Base-by-base conservation (phyloP, 2,113 vertebrate genomes). In the Macaca nemestrina region DNA sequence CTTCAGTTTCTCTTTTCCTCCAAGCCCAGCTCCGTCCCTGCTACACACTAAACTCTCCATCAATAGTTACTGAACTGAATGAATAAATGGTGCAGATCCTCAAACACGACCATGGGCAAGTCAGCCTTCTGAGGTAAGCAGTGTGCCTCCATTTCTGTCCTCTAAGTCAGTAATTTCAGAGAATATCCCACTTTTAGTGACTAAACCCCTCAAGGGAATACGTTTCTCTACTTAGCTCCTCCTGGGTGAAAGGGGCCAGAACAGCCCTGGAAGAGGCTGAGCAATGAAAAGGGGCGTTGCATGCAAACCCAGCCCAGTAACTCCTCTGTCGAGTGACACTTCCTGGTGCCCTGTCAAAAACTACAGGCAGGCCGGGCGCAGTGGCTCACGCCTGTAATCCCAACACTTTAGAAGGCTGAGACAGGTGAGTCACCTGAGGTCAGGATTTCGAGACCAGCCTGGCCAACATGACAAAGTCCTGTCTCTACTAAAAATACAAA, bases 81-180 rank as follows among this genome's bases (percentile, higher is more conserved):
- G 50, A 40, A 10, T 3, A 17, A 52, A n/a, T 16, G 27, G 11
- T 2, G 6, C 45, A 40, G 67, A n/a, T 23, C 27, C 78, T 82
- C 55, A 50, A 10, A n/a, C 4, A 9, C 22, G n/a, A n/a, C 35
- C 6, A 7, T 0, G 18, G 27, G 43, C 2, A 8, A 50, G 27
- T 38, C 30, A 20, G 27, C 23, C 78, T 32, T 64, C 61, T 30
- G 27, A 25, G 40, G 2, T 18, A 35, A 90, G 40, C 16, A 22
- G 38, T 17, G 43, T 18, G 45, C 20, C 16, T 87, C 50, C 14
- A 25, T 57, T 90, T 87, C 32, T 73, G 5, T 68, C 80, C 27
- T 68, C n/a, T 68, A 80, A 88, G 83, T 50, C n/a, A 70, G 64
- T 27, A 8, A 59, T 45, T 72, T 68, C 75, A 95, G 67, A 52